A percentile compares a stretch with the other conserved stretches of the same genome.
Evolutionary conservation across 2,888 invertebrate genomes (phyloP).

Genomic region (Callosobruchus maculatus): DNA sequence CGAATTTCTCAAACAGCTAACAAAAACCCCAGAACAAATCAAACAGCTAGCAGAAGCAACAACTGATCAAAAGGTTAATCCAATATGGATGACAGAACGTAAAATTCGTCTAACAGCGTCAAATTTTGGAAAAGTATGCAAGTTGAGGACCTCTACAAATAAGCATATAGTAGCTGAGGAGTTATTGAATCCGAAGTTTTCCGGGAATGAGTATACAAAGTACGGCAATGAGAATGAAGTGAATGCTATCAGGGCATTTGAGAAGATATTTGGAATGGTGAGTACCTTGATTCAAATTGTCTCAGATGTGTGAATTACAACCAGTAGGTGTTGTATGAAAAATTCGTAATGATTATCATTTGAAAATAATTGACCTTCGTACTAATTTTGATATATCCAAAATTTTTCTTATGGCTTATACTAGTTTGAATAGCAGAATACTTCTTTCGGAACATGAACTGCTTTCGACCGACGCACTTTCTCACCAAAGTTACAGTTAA

Average conservation of each 20-base stretch:
- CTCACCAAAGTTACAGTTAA: no score
- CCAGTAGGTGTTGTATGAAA: no score
- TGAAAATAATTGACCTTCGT: no score
- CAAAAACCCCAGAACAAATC: conserved; percentile 20
- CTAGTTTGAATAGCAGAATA: no score
- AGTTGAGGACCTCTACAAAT: conserved; percentile 25
- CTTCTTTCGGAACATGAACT: no score
- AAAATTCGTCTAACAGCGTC: conserved; percentile 35
- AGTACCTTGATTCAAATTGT: neutral
- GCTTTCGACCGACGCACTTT: no score
- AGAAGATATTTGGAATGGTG: conserved; percentile 15
- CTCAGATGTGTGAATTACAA: no score
- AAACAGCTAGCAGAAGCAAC: conserved; percentile 23
- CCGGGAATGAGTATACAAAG: conserved; percentile 27
- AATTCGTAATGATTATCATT: no score
- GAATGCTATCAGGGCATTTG: conserved; percentile 25
- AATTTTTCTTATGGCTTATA: no score
- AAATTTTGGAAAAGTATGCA: conserved; percentile 33
- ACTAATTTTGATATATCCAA: no score
- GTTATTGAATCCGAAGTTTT: conserved; percentile 25
- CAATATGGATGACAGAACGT: conserved; percentile 32
- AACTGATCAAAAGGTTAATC: conserved; percentile 22
- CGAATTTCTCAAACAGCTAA: conserved; percentile 21
- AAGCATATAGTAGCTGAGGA: conserved; percentile 22
- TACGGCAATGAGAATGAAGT: conserved; percentile 30